Evolutionary conservation across 2,888 invertebrate genomes (phyloP), one percentile per base, ranked within the genome.

Genomic region (Eupsilia transversa): DNA sequence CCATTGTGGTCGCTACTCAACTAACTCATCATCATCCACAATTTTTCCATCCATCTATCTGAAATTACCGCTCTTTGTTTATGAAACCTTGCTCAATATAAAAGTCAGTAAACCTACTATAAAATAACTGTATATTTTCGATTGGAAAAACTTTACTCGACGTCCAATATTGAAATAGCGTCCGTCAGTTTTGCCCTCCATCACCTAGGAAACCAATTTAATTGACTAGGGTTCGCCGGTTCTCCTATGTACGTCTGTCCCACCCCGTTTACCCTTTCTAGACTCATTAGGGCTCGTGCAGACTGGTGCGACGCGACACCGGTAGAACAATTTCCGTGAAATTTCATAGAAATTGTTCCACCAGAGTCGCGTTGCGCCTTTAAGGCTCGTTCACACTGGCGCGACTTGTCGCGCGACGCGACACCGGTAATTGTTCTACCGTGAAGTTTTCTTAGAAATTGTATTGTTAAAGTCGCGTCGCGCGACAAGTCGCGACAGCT

Each of bases 121-220:
- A 76, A 69, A 56, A 49, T 41, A 54, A 46, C 38, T 12, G 38
- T 54, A 30, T 43, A 46, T 46, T 20, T 20, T 61, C n/a, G n/a
- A 54, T 65, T 14, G 27, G n/a, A 61, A 79, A 72, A 27, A 41
- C 23, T 38, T 60, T 3, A 66, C 20, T 61, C 9, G n/a, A 23
- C 46, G 30, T 38, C 33, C 3, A 7, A 33, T 49, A 54, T 56
- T 67, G n/a, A 64, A 64, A 69, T 57, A 65, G 66, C 30, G 33
- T 33, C 33, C 33, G 52, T 38, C 57, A 49, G 54, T 57, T 72
- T 72, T 68, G 49, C 68, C 78, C 49, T 77, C 54, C 38, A 65
- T 82, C 82, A 68, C 80, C 80, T 78, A 77, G 83, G 80, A 65
- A 78, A 82, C 67, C 59, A 56, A 65, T 76, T 76, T 70, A 66